Conservation (phyloP, 2,888 invertebrate genomes). For the Dinocampus coccinellae region DNA sequence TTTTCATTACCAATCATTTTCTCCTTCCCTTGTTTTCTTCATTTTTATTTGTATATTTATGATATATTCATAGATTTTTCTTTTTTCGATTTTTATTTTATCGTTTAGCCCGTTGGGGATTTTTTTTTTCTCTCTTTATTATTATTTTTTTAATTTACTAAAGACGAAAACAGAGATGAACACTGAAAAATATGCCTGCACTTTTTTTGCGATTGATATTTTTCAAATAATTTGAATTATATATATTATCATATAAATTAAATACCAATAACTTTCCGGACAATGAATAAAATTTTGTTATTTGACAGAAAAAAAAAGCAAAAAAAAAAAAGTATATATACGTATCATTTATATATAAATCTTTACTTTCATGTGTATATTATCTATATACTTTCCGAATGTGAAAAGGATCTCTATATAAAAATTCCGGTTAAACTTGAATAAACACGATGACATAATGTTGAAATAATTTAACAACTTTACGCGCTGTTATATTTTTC, state of each 20-base stretch:
- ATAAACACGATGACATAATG: not conserved
- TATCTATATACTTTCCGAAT: not conserved
- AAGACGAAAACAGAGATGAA: not conserved
- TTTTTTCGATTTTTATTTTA: not conserved
- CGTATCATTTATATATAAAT: not conserved
- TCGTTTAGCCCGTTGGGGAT: slow-evolving; percentile 19
- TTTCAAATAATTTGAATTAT: not conserved
- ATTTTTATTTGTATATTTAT: no score
- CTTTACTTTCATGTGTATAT: not conserved
- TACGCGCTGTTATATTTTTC: not conserved
- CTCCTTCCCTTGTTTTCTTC: no score
- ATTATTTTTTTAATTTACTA: not conserved
- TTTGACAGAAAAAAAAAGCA: not conserved
- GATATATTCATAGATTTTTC: slow-evolving; percentile 33
- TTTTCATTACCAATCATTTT: no score
- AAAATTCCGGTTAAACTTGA: not conserved
- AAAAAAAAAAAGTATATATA: not conserved
- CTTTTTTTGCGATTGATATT: not conserved
- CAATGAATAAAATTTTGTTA: not conserved
- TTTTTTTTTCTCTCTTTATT: slow-evolving; percentile 27
- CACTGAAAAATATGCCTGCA: not conserved
- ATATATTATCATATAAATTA: not conserved
- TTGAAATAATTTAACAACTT: not conserved
- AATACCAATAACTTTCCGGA: not conserved
- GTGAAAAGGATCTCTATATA: not conserved